A percentile compares a stretch with the other conserved stretches of the same genome.
Conservation (phyloP, 2,888 invertebrate genomes). For the Lypha dubia region DNA sequence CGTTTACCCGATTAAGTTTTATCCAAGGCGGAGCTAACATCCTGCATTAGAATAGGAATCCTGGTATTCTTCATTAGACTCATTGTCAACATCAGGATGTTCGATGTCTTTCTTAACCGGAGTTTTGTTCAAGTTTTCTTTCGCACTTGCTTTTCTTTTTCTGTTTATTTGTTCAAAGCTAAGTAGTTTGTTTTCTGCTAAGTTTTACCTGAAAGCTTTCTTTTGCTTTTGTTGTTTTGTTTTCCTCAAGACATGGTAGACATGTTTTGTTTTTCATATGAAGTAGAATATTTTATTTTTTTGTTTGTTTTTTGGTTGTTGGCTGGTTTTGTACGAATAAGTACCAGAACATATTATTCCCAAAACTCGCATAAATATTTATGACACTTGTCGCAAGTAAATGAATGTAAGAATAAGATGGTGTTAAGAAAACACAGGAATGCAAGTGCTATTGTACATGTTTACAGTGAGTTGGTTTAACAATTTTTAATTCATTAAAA, state of each 20-base stretch:
- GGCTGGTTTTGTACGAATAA: slow-evolving; percentile 49
- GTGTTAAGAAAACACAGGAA: slow-evolving; percentile 58
- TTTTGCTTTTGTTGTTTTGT: slow-evolving; percentile 39
- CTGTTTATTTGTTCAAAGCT: slow-evolving; percentile 18
- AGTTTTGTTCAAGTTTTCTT: slow-evolving; percentile 59
- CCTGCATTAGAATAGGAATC: slow-evolving; percentile 58
- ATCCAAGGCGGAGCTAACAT: slow-evolving; percentile 67
- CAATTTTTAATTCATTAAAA: slow-evolving; percentile 33
- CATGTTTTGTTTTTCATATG: slow-evolving; percentile 67
- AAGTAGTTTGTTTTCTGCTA: slow-evolving; percentile 24
- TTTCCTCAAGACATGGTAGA: slow-evolving; percentile 68
- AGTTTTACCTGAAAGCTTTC: slow-evolving; percentile 39
- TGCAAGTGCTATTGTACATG: slow-evolving; percentile 53
- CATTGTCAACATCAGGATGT: slow-evolving; percentile 68
- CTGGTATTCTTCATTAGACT: slow-evolving; percentile 43
- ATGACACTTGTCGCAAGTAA: slow-evolving; percentile 77
- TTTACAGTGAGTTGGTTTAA: slow-evolving; percentile 43
- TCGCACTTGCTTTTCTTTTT: slow-evolving; percentile 51
- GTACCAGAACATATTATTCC: slow-evolving; percentile 80
- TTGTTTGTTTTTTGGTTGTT: slow-evolving; percentile 25
- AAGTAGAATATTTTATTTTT: slow-evolving; percentile 46
- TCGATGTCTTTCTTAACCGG: slow-evolving; percentile 68
- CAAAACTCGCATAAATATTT: slow-evolving; percentile 83
- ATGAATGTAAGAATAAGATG: slow-evolving; percentile 44
- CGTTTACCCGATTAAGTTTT: slow-evolving; percentile 68